Evolutionary conservation across 1,140 invertebrate species (phyloP).

Genomic region (Lepidostoma basale): DNA sequence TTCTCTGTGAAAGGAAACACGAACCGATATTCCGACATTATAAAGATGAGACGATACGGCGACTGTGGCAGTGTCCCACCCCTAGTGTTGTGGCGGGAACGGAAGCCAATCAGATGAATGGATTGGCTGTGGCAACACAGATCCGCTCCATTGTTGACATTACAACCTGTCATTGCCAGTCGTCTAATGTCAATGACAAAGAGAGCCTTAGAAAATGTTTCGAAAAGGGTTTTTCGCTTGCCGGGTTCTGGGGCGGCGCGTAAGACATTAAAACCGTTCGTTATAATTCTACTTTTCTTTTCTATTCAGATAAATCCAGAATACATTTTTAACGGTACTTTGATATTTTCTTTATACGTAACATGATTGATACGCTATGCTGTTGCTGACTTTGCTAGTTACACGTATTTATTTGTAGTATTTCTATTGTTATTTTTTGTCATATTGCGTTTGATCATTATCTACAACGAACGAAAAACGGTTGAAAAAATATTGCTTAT

Average conservation of each 20-base stretch:
- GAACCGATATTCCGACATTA: no score
- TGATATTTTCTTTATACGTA: not conserved
- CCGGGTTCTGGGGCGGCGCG: constrained; percentile 1
- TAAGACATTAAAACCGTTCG: not conserved
- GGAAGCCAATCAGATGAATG: constrained; percentile 43
- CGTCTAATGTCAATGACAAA: constrained; percentile 40
- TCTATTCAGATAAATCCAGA: not conserved
- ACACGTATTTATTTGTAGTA: no score
- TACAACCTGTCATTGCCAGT: constrained; percentile 44
- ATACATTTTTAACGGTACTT: not conserved
- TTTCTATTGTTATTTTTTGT: no score
- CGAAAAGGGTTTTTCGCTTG: constrained; percentile 39
- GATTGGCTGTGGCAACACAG: constrained; percentile 37
- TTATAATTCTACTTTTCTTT: not conserved
- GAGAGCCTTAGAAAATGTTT: constrained; percentile 39
- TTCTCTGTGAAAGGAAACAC: no score
- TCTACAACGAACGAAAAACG: no score
- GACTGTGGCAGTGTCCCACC: not conserved
- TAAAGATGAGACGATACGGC: no score
- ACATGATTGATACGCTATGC: not conserved
- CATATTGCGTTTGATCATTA: no score
- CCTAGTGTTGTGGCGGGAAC: constrained; percentile 3
- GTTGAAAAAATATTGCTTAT: no score
- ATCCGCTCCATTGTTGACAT: constrained; percentile 43
- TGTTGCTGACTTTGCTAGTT: no score